Percentiles rank a stretch among this genome's conserved stretches.
Conservation (phyloP, 1,140 invertebrate species). For the Drosophila burlai region DNA sequence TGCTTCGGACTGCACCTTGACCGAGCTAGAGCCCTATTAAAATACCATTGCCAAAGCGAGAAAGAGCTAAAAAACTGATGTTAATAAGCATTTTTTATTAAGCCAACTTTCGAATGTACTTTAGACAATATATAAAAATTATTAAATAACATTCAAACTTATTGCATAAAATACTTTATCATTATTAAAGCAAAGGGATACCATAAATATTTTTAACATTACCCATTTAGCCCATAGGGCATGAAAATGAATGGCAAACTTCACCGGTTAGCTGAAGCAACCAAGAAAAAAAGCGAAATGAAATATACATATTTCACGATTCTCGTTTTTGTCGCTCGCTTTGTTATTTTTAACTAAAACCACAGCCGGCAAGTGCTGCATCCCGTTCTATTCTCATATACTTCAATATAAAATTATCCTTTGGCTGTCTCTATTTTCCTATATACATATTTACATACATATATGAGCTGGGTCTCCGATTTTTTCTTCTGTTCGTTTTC, state of each 20-base stretch:
- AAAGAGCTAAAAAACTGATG: neutral
- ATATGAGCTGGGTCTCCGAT: constrained; percentile 6
- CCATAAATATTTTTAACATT: neutral
- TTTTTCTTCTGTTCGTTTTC: constrained; percentile 11
- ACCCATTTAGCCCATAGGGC: neutral
- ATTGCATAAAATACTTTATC: neutral
- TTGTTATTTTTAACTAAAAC: constrained; percentile 65
- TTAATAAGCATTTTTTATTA: neutral
- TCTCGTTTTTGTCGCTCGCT: constrained; percentile 48
- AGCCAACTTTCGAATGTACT: constrained; percentile 14
- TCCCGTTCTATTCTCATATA: neutral
- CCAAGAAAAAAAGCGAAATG: constrained; percentile 16
- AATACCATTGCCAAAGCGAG: constrained; percentile 25
- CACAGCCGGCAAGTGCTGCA: constrained; percentile 46
- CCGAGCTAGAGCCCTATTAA: constrained; percentile 40
- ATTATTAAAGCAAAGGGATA: neutral
- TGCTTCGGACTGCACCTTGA: constrained; percentile 20
- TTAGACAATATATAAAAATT: neutral
- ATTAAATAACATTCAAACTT: neutral
- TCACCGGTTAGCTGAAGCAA: neutral
- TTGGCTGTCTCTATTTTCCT: constrained; percentile 38
- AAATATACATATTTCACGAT: constrained; percentile 52
- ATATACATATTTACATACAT: neutral
- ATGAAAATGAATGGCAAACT: constrained; percentile 1
- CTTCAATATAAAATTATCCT: constrained; percentile 51